Percentiles rank a stretch among this genome's conserved stretches.
phyloP scores from a whole-genome alignment of 2,113 vertebrate genomes.

The Todiramphus saurophagus region DNA sequence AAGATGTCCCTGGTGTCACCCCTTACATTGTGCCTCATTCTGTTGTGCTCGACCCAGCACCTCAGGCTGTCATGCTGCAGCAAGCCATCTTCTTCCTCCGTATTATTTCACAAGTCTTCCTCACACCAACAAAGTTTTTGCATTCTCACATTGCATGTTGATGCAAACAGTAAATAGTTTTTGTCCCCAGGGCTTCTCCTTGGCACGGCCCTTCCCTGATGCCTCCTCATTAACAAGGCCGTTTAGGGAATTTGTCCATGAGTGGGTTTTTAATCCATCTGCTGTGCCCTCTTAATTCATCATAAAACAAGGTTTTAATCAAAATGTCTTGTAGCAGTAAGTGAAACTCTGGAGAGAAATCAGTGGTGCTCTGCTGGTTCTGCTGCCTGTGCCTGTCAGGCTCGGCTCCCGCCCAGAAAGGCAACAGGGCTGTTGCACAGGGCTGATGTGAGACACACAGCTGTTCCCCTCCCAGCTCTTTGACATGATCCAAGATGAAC shows the following conservation, averaged over 20 bases:
- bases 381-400: background rate
- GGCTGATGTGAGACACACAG: background rate
- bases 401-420: background rate
- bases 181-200: background rate
- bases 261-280: conserved; percentile 24
- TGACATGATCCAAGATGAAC: background rate
- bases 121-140: background rate
- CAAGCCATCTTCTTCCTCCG: background rate
- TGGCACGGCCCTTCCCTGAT: background rate
- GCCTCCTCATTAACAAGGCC: background rate
- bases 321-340: background rate
- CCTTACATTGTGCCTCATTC: background rate
- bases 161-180: background rate
- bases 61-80: background rate
- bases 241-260: background rate
- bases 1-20: background rate
- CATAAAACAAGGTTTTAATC: conserved; percentile 51
- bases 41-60: background rate
- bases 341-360: background rate
- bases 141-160: background rate
- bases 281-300: conserved; percentile 11
- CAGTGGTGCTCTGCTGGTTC: background rate
- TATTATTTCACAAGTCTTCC: background rate
- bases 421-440: background rate
- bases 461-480: background rate